phyloP scores from a whole-genome alignment of 2,797 vertebrate genomes.

The Erpetoichthys calabaricus region DNA sequence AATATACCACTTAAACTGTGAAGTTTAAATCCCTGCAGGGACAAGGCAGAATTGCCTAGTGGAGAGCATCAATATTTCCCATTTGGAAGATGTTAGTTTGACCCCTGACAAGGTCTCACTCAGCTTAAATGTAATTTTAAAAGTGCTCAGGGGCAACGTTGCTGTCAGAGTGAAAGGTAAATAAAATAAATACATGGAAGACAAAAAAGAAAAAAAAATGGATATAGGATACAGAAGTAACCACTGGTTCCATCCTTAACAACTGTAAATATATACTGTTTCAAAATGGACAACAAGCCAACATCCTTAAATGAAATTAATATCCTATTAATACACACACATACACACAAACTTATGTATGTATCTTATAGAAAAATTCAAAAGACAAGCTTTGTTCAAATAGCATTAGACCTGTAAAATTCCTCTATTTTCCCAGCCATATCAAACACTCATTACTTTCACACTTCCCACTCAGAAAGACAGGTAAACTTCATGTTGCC shows the following conservation, averaged over 20 bases:
- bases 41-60: neutral
- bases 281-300: too few relatives aligned
- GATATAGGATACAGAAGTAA: too few relatives aligned
- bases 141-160: neutral
- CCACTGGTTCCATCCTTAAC: too few relatives aligned
- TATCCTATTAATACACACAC: too few relatives aligned
- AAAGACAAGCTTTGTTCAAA: neutral
- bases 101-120: neutral
- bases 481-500: conserved; percentile 41
- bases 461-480: conserved; percentile 20
- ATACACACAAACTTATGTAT: too few relatives aligned
- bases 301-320: too few relatives aligned
- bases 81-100: neutral
- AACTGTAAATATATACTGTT: too few relatives aligned
- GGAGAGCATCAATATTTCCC: neutral
- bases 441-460: conserved; percentile 25
- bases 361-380: too few relatives aligned
- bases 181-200: neutral
- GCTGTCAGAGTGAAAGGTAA: neutral
- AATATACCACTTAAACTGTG: neutral
- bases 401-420: conserved; percentile 7
- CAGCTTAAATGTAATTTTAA: neutral
- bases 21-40: neutral
- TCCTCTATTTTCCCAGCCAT: conserved; percentile 17
- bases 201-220: neutral